These are phyloP conservation scores for Grantiella picta DNA, from an alignment of 2,113 vertebrate genomes.

Conservation along the genomic window DNA sequence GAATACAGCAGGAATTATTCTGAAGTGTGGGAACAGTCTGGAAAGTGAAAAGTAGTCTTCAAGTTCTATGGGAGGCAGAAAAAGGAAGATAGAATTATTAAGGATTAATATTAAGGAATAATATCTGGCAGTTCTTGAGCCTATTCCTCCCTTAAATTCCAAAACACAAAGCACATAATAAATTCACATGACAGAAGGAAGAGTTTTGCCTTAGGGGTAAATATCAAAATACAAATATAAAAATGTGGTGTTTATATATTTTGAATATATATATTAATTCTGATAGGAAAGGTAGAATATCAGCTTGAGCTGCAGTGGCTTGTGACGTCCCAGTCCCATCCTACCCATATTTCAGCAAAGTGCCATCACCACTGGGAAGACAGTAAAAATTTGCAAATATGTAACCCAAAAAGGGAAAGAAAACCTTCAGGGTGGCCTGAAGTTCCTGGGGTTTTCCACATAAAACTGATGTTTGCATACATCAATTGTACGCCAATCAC, in stretches of 20 bases:
- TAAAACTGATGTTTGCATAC: neutral
- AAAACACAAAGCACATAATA: neutral
- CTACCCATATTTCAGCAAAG: neutral
- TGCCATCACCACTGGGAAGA: neutral
- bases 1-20: neutral
- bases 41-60: neutral
- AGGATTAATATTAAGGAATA: neutral
- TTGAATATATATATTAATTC: neutral
- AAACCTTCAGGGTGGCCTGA: neutral
- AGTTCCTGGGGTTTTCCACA: neutral
- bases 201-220: neutral
- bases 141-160: neutral
- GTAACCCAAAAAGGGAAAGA: neutral
- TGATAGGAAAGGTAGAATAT: neutral
- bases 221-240: neutral
- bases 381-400: neutral
- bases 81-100: neutral
- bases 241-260: neutral
- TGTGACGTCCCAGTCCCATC: neutral
- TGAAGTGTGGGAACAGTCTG: neutral
- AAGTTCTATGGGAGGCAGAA: neutral
- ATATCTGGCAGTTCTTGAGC: neutral
- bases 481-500: too few relatives aligned
- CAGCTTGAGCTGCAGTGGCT: neutral
- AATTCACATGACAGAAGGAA: neutral